These are phyloP conservation scores for Dinoponera quadriceps DNA, from an alignment of 1,140 invertebrate genomes.

Conservation along the genomic window DNA sequence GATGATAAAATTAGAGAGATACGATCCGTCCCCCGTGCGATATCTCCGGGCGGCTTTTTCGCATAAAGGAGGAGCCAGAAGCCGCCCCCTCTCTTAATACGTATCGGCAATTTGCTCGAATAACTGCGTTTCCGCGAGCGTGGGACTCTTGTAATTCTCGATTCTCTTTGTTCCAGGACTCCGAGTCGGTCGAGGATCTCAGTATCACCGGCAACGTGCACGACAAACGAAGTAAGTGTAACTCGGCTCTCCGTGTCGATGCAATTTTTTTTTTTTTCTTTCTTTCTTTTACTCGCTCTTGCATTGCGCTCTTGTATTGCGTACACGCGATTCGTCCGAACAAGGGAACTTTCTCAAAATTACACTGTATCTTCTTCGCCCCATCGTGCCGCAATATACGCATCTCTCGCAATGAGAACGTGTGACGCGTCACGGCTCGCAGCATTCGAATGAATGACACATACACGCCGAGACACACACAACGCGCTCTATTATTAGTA, in stretches of 20 bases:
- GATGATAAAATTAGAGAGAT: neutral
- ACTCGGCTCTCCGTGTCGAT: neutral
- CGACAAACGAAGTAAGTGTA: constrained; percentile 81
- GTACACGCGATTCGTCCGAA: neutral
- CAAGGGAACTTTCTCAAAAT: constrained; percentile 1
- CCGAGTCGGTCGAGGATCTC: constrained; percentile 88
- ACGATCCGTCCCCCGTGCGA: constrained; percentile 1
- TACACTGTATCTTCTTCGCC: constrained; percentile 5
- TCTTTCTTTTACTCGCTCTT: constrained; percentile 17
- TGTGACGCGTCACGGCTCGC: constrained; percentile 61
- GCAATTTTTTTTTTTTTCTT: neutral
- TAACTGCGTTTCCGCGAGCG: constrained; percentile 20
- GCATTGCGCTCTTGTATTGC: constrained; percentile 26
- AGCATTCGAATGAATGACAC: constrained; percentile 59
- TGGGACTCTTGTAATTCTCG: constrained; percentile 35
- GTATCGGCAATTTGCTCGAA: constrained; percentile 42
- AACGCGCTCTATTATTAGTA: constrained; percentile 31
- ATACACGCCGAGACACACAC: constrained; percentile 49
- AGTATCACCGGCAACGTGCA: constrained; percentile 73
- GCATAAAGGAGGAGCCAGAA: constrained; percentile 17
- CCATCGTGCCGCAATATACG: constrained; percentile 14
- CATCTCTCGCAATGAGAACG: constrained; percentile 25
- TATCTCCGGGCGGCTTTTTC: constrained; percentile 23
- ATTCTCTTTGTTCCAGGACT: constrained; percentile 84
- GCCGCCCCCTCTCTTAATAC: neutral